These are phyloP conservation scores for Cataglyphis cursor DNA, from an alignment of 2,888 invertebrate genomes.

Conservation along the genomic window DNA sequence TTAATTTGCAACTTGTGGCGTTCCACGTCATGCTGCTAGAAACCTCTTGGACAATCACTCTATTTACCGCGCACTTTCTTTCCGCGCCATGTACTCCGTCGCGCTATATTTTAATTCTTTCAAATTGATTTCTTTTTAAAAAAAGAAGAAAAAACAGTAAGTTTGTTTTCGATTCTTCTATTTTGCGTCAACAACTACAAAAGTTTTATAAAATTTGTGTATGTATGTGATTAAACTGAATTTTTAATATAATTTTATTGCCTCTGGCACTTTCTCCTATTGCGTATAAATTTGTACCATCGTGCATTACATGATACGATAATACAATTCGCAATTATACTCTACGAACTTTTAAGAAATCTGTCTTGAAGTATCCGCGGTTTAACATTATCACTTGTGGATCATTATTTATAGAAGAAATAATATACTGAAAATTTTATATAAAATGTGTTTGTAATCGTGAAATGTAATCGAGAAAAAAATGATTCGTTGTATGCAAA, in stretches of 20 bases:
- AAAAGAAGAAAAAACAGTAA: not conserved
- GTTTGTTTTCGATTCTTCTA: not conserved
- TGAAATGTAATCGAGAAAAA: not conserved
- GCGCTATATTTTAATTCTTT: constrained; percentile 31
- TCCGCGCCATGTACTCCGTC: constrained; percentile 44
- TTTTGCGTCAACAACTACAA: not conserved
- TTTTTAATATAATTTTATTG: not conserved
- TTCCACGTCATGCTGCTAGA: constrained; percentile 28
- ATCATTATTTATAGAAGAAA: not conserved
- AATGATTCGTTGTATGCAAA: not conserved
- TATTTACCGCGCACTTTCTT: constrained; percentile 47
- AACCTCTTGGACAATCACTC: constrained; percentile 39
- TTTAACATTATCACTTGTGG: not conserved
- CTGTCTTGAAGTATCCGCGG: not conserved
- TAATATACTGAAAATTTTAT: not conserved
- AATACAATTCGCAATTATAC: not conserved
- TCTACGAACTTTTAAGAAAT: not conserved
- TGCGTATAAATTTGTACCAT: constrained; percentile 14
- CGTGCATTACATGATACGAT: not conserved
- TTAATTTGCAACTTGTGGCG: constrained; percentile 57
- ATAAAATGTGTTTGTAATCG: not conserved
- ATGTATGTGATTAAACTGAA: not conserved
- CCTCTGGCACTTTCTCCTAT: constrained; percentile 27
- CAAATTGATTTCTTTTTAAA: constrained; percentile 3
- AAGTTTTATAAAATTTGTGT: not conserved